A percentile compares a stretch with the other conserved stretches of the same genome.
Evolutionary conservation across 1,140 invertebrate species (phyloP).

Genomic region (Ooceraea biroi): DNA sequence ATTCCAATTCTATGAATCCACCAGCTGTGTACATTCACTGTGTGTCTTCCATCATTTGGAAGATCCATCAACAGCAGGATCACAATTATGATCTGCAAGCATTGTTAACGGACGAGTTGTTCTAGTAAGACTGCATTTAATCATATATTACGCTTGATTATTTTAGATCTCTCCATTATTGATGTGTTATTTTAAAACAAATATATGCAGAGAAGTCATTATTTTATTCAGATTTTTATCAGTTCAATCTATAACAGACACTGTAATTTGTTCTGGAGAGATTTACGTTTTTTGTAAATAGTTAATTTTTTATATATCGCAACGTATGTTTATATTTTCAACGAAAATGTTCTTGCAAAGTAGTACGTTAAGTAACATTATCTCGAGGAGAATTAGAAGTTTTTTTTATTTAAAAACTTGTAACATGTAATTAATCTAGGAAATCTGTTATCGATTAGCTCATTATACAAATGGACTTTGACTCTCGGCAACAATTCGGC

Average conservation of each 20-base stretch:
- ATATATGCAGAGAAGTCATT: no score
- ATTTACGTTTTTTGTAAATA: no score
- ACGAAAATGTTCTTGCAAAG: no score
- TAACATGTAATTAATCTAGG: slow-evolving; percentile 48
- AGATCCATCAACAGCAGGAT: slow-evolving; percentile 88
- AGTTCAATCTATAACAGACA: no score
- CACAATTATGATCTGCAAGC: slow-evolving; percentile 88
- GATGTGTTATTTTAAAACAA: no score
- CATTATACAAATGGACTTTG: slow-evolving; percentile 92
- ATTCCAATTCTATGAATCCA: slow-evolving; percentile 79
- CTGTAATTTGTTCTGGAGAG: no score
- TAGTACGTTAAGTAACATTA: no score
- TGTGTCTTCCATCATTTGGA: slow-evolving; percentile 94
- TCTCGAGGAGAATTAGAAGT: no score
- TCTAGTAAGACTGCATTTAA: slow-evolving; percentile 85
- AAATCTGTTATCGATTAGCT: slow-evolving; percentile 81
- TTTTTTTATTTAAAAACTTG: not conserved
- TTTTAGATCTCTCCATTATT: slow-evolving; percentile 15
- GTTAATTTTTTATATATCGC: no score
- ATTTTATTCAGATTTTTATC: no score
- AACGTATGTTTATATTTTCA: no score
- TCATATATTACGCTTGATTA: not conserved
- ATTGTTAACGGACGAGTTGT: slow-evolving; percentile 90
- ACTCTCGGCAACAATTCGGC: slow-evolving; percentile 89
- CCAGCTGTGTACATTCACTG: slow-evolving; percentile 89